Conservation (phyloP, 2,113 vertebrate species). For the Butorides virescens region DNA sequence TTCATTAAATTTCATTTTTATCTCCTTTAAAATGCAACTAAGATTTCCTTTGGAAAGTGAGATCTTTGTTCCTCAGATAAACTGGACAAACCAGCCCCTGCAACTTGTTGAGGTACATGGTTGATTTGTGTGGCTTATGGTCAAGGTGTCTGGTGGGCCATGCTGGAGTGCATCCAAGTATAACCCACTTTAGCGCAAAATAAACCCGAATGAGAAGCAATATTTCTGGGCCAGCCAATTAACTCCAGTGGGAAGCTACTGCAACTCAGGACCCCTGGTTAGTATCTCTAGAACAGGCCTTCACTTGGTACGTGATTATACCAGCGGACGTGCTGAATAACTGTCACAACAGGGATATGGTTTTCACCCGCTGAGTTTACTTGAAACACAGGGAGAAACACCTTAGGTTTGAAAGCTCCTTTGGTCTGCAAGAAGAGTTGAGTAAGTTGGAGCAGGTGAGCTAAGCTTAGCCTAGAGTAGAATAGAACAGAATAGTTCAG, state of each 20-base stretch:
- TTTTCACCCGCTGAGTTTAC: background rate
- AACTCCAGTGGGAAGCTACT: background rate
- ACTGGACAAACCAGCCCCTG: background rate
- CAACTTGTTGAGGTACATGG: background rate
- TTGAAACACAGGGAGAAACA: background rate
- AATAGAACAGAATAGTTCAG: background rate
- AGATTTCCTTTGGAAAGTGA: background rate
- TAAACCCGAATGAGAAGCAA: background rate
- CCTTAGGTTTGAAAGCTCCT: background rate
- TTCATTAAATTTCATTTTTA: background rate
- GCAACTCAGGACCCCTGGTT: background rate
- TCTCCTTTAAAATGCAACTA: background rate
- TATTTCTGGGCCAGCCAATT: background rate
- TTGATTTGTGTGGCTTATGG: background rate
- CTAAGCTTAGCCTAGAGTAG: background rate
- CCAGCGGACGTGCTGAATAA: background rate
- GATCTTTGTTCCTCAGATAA: background rate
- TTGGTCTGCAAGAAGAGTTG: background rate
- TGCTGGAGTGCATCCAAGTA: background rate
- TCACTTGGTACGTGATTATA: background rate
- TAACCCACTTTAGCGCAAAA: background rate
- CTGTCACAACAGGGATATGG: background rate
- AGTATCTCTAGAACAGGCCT: background rate
- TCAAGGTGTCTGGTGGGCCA: background rate
- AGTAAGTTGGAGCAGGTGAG: background rate